Percentiles rank a stretch among this genome's conserved stretches.
Evolutionary conservation across 2,888 invertebrate genomes (phyloP).

Genomic region (Agonum fuliginosum): DNA sequence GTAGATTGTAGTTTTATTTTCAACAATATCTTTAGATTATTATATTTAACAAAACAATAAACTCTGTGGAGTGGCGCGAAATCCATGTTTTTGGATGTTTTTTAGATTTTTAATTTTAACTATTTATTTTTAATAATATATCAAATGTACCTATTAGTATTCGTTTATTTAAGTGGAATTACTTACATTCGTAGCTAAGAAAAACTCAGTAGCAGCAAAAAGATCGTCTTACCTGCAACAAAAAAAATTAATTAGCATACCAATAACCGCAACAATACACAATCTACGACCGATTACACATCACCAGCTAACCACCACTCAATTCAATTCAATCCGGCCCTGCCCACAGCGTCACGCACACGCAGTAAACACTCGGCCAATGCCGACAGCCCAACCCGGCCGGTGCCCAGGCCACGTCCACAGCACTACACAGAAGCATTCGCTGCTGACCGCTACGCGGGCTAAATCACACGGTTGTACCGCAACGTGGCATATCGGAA

Average conservation of each 20-base stretch:
- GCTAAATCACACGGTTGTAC: constrained; percentile 55
- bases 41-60: too few species aligned
- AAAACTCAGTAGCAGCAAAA: neutral
- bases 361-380: neutral
- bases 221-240: neutral
- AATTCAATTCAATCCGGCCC: constrained; percentile 21
- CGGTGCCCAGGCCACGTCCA: neutral
- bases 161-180: too few species aligned
- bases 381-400: constrained; percentile 3
- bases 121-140: too few species aligned
- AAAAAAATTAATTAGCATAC: neutral
- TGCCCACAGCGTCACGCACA: neutral
- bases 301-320: neutral
- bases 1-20: too few species aligned
- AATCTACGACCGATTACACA: neutral
- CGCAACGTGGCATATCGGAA: constrained; percentile 58
- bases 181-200: too few species aligned
- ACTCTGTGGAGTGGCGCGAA: too few species aligned
- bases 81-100: too few species aligned
- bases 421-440: neutral
- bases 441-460: constrained; percentile 48
- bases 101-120: too few species aligned
- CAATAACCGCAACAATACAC: neutral
- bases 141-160: too few species aligned
- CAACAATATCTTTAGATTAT: too few species aligned